These are phyloP conservation scores for Channa argus DNA, from an alignment of 2,113 vertebrate species.

Conservation along the genomic window DNA sequence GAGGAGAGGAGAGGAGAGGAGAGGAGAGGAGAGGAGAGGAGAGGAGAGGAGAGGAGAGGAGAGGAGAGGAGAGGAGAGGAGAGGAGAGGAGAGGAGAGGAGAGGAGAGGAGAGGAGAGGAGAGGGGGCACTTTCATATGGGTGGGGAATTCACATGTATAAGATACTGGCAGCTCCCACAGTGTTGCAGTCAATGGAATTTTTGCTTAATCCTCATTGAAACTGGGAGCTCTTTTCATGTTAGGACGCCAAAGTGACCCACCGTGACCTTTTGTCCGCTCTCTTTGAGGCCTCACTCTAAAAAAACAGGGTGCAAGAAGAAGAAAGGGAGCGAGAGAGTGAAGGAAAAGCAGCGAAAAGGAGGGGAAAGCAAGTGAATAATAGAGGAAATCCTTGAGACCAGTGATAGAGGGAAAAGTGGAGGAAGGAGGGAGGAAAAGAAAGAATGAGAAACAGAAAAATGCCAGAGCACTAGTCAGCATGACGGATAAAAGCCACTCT, in stretches of 20 bases:
- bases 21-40: constrained; percentile 32
- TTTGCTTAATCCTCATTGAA: constrained; percentile 85
- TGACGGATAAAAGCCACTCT: constrained; percentile 73
- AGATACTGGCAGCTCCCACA: constrained; percentile 77
- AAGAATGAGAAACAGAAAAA: constrained; percentile 78
- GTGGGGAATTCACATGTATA: constrained; percentile 70
- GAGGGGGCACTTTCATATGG: constrained; percentile 52
- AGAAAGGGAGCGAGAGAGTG: constrained; percentile 56
- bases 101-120: constrained; percentile 32
- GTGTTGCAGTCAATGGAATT: constrained; percentile 79
- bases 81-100: constrained; percentile 19
- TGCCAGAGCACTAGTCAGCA: constrained; percentile 81
- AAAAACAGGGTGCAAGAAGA: constrained; percentile 65
- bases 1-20: constrained; percentile 19
- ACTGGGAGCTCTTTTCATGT: constrained; percentile 83
- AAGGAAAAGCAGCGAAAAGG: constrained; percentile 49
- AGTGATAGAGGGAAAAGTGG: constrained; percentile 58
- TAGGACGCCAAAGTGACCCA: constrained; percentile 80
- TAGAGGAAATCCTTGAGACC: constrained; percentile 67
- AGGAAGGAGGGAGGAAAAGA: constrained; percentile 58
- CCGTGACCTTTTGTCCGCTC: constrained; percentile 84
- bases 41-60: constrained; percentile 31
- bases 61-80: constrained; percentile 12
- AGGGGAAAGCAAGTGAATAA: constrained; percentile 65
- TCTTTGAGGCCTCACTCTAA: constrained; percentile 80